Base-by-base conservation (phyloP, 2,888 invertebrate species). In the Anorthoa munda region DNA sequence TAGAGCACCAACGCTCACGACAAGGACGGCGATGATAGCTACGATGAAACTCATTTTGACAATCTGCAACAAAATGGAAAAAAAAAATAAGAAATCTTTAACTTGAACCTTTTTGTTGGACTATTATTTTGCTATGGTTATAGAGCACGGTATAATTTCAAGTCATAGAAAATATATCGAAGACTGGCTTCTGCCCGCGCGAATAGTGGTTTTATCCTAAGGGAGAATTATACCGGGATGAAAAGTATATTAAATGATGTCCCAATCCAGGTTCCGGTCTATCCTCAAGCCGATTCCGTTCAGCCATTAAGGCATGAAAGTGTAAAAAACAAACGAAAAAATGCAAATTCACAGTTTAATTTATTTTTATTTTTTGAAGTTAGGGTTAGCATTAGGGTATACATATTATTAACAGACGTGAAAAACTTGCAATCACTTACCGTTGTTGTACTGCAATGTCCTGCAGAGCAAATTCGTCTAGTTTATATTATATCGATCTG, bases 41-140 rank as follows among this genome's bases (percentile, higher is more conserved):
- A 91, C 80, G 51, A 90, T 64, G 21, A 64, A 50, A 75, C 90
- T 93, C 93, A 93, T 94, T 66, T 81, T 91, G 68, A 48, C 39
- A 45, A 53, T 21, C 66, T 77, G 73, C 1, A 53, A 31, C 39
- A 13, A 21, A 7, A 39, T 39, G 21, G 18, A 21, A 45, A 18
- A 31, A 2, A 39, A 11, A 13, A 13, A 13, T 39, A 9, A 39
- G 9, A 39, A 39, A 39, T 39, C 39, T 39, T 39, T 39, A 39
- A 31, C 26, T 39, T 39, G 31, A 31, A 31, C 31, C 5, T 31
- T 7, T 51, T 51, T 51, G 12, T n/a, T n/a, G 12, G n/a, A 53
- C 53, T n/a, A 1, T 12, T 59, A 31, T 58, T 39, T 12, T 2
- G 5, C 13, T 11, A 67, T 18, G 0, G 0, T 18, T 21, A 46